phyloP scores from a whole-genome alignment of 2,113 vertebrate genomes.

The Pseudorhombus dupliciocellatus region DNA sequence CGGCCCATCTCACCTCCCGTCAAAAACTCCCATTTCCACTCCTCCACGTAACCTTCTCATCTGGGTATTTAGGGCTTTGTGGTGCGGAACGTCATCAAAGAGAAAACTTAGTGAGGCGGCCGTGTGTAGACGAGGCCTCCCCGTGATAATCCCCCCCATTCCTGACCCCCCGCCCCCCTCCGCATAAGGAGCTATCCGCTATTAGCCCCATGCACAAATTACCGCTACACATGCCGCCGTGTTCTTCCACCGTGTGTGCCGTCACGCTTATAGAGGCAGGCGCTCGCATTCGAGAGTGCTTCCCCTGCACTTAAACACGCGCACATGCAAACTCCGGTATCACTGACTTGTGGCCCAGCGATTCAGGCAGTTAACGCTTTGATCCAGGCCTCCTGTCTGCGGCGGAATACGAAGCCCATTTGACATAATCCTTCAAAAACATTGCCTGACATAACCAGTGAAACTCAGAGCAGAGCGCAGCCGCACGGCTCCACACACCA shows the following conservation, averaged over 20 bases:
- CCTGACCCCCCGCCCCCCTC: not conserved
- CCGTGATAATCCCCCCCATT: constrained; percentile 64
- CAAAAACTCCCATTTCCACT: constrained; percentile 69
- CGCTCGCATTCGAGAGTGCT: constrained; percentile 24
- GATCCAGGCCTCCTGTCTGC: constrained; percentile 66
- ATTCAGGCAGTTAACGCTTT: constrained; percentile 66
- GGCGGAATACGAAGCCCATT: constrained; percentile 58
- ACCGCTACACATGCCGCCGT: constrained; percentile 38
- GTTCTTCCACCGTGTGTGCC: constrained; percentile 21
- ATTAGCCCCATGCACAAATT: constrained; percentile 59
- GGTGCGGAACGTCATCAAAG: constrained; percentile 75
- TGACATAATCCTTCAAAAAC: constrained; percentile 71
- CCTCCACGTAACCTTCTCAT: constrained; percentile 74
- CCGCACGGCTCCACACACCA: constrained; percentile 41
- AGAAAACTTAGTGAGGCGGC: constrained; percentile 61
- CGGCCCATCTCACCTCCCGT: constrained; percentile 68
- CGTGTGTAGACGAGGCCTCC: constrained; percentile 57
- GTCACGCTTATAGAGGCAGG: constrained; percentile 40
- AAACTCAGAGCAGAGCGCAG: constrained; percentile 57
- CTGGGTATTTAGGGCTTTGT: constrained; percentile 77
- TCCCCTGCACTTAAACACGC: not conserved
- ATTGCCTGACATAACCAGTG: constrained; percentile 42
- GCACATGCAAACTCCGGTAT: constrained; percentile 12
- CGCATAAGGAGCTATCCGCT: constrained; percentile 52
- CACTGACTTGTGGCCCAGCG: constrained; percentile 49